phyloP scores from a whole-genome alignment of 2,113 vertebrate genomes.

The Anoura caudifer region DNA sequence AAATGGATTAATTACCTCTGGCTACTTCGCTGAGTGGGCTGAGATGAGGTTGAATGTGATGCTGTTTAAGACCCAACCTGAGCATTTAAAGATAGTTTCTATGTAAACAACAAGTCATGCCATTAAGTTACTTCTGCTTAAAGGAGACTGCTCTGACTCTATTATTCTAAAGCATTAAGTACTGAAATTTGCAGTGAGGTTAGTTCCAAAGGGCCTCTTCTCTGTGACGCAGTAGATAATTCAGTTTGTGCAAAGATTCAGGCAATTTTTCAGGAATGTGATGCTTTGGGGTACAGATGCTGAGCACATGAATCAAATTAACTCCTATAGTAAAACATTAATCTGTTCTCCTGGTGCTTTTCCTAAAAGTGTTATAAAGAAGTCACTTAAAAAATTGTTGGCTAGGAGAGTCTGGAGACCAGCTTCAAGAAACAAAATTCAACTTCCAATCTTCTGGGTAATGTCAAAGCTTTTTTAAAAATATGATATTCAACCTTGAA shows the following conservation, averaged over 20 bases:
- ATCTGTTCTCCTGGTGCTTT: background rate
- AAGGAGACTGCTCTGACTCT: background rate
- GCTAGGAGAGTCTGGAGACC: background rate
- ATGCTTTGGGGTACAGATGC: background rate
- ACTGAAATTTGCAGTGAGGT: background rate
- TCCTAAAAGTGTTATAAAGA: conserved; percentile 9
- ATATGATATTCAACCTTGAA: background rate
- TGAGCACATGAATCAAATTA: conserved; percentile 21
- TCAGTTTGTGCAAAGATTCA: background rate
- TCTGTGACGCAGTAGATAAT: background rate
- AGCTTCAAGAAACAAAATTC: conserved; percentile 15
- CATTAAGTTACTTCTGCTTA: background rate
- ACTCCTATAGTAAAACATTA: conserved; percentile 9
- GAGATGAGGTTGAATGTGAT: background rate
- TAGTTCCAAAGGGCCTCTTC: background rate
- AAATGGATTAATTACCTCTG: background rate
- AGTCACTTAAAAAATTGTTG: background rate
- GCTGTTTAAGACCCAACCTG: background rate
- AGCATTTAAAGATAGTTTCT: background rate
- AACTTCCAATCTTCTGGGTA: background rate
- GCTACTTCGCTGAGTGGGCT: background rate
- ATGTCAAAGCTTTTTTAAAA: background rate
- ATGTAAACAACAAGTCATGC: background rate
- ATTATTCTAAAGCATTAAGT: background rate
- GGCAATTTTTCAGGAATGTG: conserved; percentile 39